Base-by-base conservation (phyloP, 2,113 vertebrate genomes). In the Desmodus rotundus region DNA sequence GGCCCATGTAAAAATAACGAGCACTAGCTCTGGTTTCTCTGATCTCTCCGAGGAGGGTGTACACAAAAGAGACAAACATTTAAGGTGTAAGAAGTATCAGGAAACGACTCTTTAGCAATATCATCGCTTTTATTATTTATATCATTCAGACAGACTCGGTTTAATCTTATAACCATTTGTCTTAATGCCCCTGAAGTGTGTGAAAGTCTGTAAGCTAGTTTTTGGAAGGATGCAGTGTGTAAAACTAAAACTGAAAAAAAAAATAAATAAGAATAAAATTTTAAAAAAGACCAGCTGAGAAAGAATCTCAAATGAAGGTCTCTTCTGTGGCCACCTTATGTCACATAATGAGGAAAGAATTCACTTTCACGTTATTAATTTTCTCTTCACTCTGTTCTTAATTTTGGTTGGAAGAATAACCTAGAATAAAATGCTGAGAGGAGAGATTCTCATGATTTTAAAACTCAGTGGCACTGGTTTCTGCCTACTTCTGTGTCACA, bases 111-210 rank as follows among this genome's bases (percentile, higher is more conserved):
- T 78, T 83, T 47, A 94, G 77, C 45, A 68, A 52, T 10, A 31
- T 28, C 9, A 73, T 63, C 28, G 13, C 19, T 73, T 87, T 63
- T 56, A 41, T 52, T 87, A 54, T 38, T 92, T 76, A 9, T 78
- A 61, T 90, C 43, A 86, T 95, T 96, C 77, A 73, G 36, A 67
- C 10, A 90, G 41, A 96, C 68, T 94, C n/a, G 28, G 20, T 67
- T 67, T 83, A 76, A 74, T 86, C 73, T 91, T 68, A 63, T 3
- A 73, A 24, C 81, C 38, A 74, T 61, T 73, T 89, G 43, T 76
- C 50, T 89, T 89, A 63, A 65, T 73, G 19, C 80, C 28, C 28
- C 38, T 74, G 43, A 36, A 50, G 26, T 41, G 4, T 77, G 77
- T 70, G 68, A 47, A 86, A 47, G 10, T 22, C 80, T 58, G 2